phyloP scores from a whole-genome alignment of 2,888 invertebrate genomes.

The Drosophila anomelani region DNA sequence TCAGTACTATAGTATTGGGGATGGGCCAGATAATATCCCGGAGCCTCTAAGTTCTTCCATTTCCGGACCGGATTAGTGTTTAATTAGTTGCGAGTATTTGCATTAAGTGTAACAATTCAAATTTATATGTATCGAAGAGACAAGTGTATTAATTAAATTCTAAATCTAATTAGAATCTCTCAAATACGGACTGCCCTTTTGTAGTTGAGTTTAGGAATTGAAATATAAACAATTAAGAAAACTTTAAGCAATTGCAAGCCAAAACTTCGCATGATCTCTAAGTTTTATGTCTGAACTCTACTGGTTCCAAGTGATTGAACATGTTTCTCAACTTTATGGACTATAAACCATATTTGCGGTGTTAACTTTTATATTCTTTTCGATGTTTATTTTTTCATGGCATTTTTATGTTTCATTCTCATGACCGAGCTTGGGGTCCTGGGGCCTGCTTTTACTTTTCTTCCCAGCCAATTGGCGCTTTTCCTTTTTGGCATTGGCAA shows the following conservation, averaged over 20 bases:
- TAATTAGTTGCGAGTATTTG: not conserved
- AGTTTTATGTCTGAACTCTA: not conserved
- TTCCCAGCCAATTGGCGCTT: constrained; percentile 53
- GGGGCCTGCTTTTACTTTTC: constrained; percentile 45
- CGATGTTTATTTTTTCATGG: not conserved
- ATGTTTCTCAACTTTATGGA: constrained; percentile 1
- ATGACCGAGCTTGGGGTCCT: constrained; percentile 11
- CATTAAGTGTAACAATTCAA: constrained; percentile 9
- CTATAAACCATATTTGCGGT: not conserved
- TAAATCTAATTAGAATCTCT: not conserved
- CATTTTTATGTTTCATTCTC: constrained; percentile 28
- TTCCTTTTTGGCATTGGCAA: constrained; percentile 55
- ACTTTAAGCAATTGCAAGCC: not conserved
- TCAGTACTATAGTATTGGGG: constrained; percentile 83
- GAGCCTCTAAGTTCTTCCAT: constrained; percentile 82
- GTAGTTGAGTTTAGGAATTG: not conserved
- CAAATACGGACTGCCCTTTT: not conserved
- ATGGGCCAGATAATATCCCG: constrained; percentile 72
- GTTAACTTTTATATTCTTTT: not conserved
- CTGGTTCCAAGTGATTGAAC: no score
- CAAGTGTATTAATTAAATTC: constrained; percentile 1
- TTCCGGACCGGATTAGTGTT: constrained; percentile 6
- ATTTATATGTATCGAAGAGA: constrained; percentile 2
- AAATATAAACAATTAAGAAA: not conserved
- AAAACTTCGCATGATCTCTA: not conserved